These are phyloP conservation scores for Dolichotis patagonum DNA, from an alignment of 2,113 vertebrate species.

Conservation along the genomic window DNA sequence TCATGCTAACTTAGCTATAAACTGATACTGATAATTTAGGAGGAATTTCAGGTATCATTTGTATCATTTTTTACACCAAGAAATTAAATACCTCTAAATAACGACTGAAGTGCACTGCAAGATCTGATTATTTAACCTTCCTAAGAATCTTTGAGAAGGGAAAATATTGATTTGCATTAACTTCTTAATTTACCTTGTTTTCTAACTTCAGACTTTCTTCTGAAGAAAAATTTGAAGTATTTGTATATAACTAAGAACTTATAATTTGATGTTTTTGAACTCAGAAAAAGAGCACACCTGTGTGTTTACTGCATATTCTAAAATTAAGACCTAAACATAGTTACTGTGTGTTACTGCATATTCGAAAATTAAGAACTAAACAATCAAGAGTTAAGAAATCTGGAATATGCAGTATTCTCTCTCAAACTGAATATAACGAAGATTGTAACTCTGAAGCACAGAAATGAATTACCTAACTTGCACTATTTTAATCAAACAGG, in stretches of 20 bases:
- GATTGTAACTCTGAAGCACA: background rate
- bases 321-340: background rate
- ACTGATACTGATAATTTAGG: background rate
- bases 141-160: background rate
- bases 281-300: background rate
- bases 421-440: background rate
- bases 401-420: background rate
- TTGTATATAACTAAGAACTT: background rate
- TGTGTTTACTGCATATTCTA: background rate
- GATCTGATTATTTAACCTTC: background rate
- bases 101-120: background rate
- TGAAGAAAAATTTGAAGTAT: background rate
- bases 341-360: background rate
- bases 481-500: background rate
- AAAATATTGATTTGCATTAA: background rate
- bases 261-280: background rate
- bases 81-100: constrained; percentile 3
- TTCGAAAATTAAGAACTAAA: background rate
- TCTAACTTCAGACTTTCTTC: background rate
- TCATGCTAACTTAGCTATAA: background rate
- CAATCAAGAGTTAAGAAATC: background rate
- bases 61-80: background rate
- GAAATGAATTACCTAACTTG: background rate
- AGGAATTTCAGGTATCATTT: background rate
- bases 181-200: background rate